Conservation (phyloP, 2,113 vertebrate genomes). For the Cephalopterus ornatus region DNA sequence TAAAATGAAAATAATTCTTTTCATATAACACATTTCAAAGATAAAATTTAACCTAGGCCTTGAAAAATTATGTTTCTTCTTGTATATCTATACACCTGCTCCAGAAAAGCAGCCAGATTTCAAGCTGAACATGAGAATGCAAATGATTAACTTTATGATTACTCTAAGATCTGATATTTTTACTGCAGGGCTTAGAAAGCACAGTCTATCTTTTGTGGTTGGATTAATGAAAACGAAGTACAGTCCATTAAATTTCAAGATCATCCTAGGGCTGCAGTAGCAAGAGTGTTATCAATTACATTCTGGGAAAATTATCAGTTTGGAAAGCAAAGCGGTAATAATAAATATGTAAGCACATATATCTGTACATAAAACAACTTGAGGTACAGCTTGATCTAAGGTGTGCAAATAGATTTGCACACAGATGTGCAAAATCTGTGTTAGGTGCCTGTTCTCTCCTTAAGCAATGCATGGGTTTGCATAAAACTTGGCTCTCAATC, state of each 20-base stretch:
- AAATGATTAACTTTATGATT: neutral
- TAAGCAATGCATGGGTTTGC: neutral
- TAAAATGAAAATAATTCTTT: neutral
- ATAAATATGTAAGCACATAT: neutral
- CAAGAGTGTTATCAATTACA: neutral
- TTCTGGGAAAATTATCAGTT: neutral
- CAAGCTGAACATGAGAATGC: neutral
- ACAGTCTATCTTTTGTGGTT: neutral
- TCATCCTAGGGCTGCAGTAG: neutral
- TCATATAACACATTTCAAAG: neutral
- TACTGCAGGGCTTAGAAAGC: neutral
- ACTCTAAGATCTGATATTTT: neutral
- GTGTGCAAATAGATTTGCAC: neutral
- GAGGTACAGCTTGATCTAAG: neutral
- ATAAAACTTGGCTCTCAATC: neutral
- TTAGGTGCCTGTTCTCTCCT: neutral
- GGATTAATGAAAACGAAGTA: neutral
- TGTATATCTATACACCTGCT: neutral
- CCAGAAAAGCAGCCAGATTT: neutral
- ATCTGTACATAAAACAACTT: neutral
- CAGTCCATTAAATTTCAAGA: neutral
- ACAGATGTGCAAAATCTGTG: neutral
- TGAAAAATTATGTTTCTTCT: neutral
- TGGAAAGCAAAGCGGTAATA: neutral
- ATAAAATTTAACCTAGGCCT: neutral